These are phyloP conservation scores for Pentalonia nigronervosa DNA, from an alignment of 1,140 invertebrate genomes.

Conservation along the genomic window DNA sequence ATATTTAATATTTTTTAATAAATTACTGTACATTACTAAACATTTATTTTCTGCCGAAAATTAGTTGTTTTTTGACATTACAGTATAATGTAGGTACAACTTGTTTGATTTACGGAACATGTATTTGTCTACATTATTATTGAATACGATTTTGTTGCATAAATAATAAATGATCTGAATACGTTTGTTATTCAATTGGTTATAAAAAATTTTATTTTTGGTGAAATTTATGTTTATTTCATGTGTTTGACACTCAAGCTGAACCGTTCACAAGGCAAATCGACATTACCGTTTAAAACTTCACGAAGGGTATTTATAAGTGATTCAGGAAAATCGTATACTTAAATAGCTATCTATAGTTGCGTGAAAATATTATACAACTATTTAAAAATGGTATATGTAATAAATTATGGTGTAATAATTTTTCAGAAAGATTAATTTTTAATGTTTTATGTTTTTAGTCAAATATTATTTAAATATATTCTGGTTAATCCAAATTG, in stretches of 20 bases:
- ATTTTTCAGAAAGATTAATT: no score
- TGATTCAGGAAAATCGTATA: background rate
- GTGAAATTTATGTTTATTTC: background rate
- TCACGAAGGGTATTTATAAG: background rate
- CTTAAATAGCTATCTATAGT: background rate
- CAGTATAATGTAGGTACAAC: background rate
- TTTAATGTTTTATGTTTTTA: no score
- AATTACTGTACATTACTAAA: background rate
- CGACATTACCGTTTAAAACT: background rate
- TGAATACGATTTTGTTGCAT: background rate
- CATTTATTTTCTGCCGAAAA: background rate
- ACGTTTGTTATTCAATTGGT: background rate
- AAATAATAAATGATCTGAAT: background rate
- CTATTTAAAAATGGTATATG: no score
- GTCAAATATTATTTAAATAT: no score
- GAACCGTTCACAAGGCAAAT: background rate
- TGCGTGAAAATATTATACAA: background rate
- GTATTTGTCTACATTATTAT: background rate
- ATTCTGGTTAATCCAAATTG: background rate
- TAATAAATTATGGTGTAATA: no score
- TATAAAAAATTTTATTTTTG: background rate
- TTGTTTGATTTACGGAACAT: background rate
- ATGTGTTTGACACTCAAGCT: background rate
- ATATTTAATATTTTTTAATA: background rate
- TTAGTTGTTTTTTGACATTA: background rate